Evolutionary conservation across 2,888 invertebrate species (phyloP), one percentile per base, ranked within the genome.

Genomic region (Epinotia nisella): DNA sequence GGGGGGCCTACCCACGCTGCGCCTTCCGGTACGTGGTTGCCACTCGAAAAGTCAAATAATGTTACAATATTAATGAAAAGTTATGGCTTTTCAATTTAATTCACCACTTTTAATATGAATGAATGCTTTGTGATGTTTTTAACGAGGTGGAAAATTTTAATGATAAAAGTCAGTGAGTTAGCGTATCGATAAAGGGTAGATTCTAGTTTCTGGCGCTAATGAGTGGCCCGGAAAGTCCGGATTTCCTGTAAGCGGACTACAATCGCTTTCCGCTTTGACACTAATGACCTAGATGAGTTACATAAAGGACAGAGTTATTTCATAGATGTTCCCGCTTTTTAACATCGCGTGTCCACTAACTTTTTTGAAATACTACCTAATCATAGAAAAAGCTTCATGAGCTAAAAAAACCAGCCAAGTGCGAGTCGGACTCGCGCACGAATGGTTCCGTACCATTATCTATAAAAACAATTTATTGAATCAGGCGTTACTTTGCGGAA

Each of bases 151-250:
- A 66, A 56, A 56, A 56, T 41, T 66, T 56, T 66, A 56, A 66
- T 66, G 66, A 55, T 56, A 56, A 55, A 55, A 66, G 21, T 24
- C 39, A 66, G 53, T 41, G 66, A 56, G 66, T 66, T 56, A 66
- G 66, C 55, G 55, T 56, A 66, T 55, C 55, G 55, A 66, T 66
- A 66, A 55, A 66, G 55, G 56, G 56, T 56, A 41, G 41, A 66
- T 66, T 66, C 55, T 66, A 66, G 55, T 55, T 66, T 66, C 24
- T 56, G 41, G 39, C 55, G 66, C 66, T 66, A 66, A 66, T 66
- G 66, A 66, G 56, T 66, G 66, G 66, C 41, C 39, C 55, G 56
- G 66, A 56, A 56, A 55, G 66, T 55, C 39, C 55, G 66, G 66
- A 56, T 66, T 41, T 66, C 55, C 56, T n/a, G 41, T 56, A 41